Evolutionary conservation across 2,888 invertebrate genomes (phyloP).

Genomic region (Anodontia alba): DNA sequence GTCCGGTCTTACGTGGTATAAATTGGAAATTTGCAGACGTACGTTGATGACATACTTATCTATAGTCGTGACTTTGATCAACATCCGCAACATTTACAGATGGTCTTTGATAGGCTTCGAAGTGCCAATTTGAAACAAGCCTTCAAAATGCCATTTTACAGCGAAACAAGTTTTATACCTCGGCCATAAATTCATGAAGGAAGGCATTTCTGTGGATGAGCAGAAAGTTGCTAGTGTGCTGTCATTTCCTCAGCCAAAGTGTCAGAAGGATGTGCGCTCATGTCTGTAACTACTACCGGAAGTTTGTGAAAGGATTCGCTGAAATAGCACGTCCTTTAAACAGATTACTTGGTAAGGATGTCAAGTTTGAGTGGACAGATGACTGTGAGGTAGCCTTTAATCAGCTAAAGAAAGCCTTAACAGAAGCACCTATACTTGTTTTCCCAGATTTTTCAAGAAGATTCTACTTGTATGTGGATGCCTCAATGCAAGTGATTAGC

Average conservation of each 20-base stretch:
- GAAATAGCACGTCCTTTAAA: conserved; percentile 50
- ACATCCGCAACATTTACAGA: conserved; percentile 49
- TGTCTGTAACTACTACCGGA: conserved; percentile 51
- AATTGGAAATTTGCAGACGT: conserved; percentile 57
- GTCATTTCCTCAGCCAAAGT: conserved; percentile 38
- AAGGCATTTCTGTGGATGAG: conserved; percentile 51
- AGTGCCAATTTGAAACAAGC: conserved; percentile 55
- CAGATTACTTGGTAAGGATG: conserved; percentile 37
- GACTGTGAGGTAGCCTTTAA: conserved; percentile 40
- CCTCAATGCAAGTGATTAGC: conserved; percentile 37
- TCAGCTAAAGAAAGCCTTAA: conserved; percentile 30
- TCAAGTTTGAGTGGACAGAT: conserved; percentile 46
- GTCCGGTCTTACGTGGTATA: conserved; percentile 50
- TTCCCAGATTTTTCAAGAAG: conserved; percentile 46
- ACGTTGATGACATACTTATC: conserved; percentile 63
- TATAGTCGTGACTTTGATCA: conserved; percentile 47
- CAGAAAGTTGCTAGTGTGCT: conserved; percentile 37
- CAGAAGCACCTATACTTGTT: conserved; percentile 42
- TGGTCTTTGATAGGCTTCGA: conserved; percentile 50
- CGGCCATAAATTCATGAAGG: conserved; percentile 53
- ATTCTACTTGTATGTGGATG: conserved; percentile 53
- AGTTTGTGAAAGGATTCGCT: conserved; percentile 48
- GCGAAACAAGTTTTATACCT: conserved; percentile 47
- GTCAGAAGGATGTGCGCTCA: conserved; percentile 39
- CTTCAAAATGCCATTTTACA: conserved; percentile 57